These are phyloP conservation scores for Melipona quadrifasciata DNA, from an alignment of 1,140 invertebrate species.

Conservation along the genomic window DNA sequence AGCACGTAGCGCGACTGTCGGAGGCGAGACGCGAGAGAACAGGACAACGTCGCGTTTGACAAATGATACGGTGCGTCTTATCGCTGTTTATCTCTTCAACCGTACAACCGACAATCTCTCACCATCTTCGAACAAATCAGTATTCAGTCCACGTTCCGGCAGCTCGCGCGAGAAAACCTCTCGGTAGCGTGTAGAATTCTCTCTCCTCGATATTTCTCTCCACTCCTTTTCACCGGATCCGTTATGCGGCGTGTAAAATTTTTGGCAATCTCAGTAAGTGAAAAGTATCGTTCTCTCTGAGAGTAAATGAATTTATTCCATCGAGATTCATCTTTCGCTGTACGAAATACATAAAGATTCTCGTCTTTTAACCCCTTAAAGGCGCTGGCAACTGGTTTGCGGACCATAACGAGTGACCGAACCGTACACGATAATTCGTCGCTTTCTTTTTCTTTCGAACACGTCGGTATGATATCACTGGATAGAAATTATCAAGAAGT, in stretches of 20 bases:
- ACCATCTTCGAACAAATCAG: slow-evolving; percentile 44
- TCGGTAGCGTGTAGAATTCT: background rate
- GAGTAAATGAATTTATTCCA: background rate
- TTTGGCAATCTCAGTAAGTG: background rate
- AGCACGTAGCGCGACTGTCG: background rate
- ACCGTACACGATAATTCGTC: no score
- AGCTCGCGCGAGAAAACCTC: background rate
- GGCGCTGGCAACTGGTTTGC: no score
- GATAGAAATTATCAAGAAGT: no score
- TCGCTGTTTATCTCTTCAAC: slow-evolving; percentile 28
- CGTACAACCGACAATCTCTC: slow-evolving; percentile 6
- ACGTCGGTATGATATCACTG: no score
- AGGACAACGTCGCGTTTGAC: slow-evolving; percentile 37
- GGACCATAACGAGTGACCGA: no score
- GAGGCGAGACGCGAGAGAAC: background rate
- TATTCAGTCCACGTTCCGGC: background rate
- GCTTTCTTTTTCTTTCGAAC: no score
- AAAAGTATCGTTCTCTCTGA: background rate
- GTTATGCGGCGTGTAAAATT: background rate
- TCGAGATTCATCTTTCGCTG: background rate
- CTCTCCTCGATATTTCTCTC: background rate
- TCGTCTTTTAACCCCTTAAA: no score
- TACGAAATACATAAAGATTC: background rate
- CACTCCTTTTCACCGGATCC: no score
- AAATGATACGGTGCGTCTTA: slow-evolving; percentile 43